These are phyloP conservation scores for Lasioglossum figueresi DNA, from an alignment of 2,888 invertebrate species.

Conservation along the genomic window DNA sequence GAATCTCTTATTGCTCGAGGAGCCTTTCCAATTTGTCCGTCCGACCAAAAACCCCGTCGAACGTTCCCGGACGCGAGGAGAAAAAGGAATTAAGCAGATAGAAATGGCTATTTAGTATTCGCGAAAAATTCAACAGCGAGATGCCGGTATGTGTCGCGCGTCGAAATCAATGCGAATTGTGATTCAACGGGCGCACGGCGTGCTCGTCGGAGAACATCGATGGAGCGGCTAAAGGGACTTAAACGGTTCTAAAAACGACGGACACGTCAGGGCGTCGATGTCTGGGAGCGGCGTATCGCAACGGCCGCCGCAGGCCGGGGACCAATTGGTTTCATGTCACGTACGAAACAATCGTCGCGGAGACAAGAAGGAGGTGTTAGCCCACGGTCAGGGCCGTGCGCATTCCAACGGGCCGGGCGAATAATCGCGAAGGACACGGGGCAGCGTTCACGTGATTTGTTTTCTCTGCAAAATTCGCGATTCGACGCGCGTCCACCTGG, in stretches of 20 bases:
- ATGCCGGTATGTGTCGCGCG: conserved; percentile 6
- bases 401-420: conserved; percentile 40
- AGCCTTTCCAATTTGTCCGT: neutral
- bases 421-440: conserved; percentile 50
- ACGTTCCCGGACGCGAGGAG: neutral
- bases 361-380: conserved; percentile 50
- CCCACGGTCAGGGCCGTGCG: conserved; percentile 51
- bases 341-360: conserved; percentile 51
- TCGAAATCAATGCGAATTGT: conserved; percentile 28
- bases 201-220: neutral
- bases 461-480: conserved; percentile 60
- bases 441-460: conserved; percentile 55
- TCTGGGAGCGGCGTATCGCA: conserved; percentile 1
- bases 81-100: neutral
- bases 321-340: conserved; percentile 56
- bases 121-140: neutral
- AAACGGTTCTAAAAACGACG: conserved; percentile 41
- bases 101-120: conserved; percentile 12
- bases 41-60: neutral
- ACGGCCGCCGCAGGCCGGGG: neutral
- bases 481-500: conserved; percentile 63
- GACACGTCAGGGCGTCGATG: conserved; percentile 28
- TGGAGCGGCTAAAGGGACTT: conserved; percentile 17
- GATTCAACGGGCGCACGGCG: conserved; percentile 18
- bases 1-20: neutral